Percentiles rank a stretch among this genome's conserved stretches.
Evolutionary conservation across 2,797 vertebrate species (phyloP).

Genomic region (Delichon dasypus): DNA sequence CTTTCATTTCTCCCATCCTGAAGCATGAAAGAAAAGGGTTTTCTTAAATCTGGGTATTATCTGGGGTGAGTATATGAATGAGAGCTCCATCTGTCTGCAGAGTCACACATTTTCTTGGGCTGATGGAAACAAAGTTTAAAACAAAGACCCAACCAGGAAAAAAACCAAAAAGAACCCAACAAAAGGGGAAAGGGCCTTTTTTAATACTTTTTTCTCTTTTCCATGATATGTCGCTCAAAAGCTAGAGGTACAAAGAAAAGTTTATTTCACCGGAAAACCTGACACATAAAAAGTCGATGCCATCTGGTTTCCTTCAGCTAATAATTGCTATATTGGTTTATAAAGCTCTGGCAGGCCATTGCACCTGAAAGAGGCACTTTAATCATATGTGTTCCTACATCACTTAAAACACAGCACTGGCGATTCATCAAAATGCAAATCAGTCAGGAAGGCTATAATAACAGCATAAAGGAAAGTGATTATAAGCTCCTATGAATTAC

Average conservation of each 20-base stretch:
- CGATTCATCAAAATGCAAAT: constrained; percentile 33
- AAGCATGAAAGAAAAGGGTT: not conserved
- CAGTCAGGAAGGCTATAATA: not conserved
- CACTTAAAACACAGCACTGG: not conserved
- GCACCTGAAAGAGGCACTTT: not conserved
- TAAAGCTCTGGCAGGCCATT: not conserved
- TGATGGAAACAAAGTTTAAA: not conserved
- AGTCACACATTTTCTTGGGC: not conserved
- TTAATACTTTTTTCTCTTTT: not conserved
- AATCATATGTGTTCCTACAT: not conserved
- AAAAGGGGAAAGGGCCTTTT: not conserved
- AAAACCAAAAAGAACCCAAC: rapidly evolving
- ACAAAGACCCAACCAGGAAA: not conserved
- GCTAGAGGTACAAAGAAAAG: not conserved
- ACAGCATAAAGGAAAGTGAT: not conserved
- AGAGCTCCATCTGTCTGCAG: not conserved
- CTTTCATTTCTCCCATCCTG: not conserved
- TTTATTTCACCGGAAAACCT: not conserved
- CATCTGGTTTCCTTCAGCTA: not conserved
- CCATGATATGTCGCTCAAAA: not conserved
- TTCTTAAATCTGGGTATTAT: not conserved
- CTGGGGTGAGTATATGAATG: not conserved
- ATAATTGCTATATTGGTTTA: not conserved
- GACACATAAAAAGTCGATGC: not conserved
- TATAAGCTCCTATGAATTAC: not conserved